A percentile compares a stretch with the other conserved stretches of the same genome.
These are phyloP conservation scores for Campaea margaritaria DNA, from an alignment of 2,888 invertebrate species.

Conservation along the genomic window DNA sequence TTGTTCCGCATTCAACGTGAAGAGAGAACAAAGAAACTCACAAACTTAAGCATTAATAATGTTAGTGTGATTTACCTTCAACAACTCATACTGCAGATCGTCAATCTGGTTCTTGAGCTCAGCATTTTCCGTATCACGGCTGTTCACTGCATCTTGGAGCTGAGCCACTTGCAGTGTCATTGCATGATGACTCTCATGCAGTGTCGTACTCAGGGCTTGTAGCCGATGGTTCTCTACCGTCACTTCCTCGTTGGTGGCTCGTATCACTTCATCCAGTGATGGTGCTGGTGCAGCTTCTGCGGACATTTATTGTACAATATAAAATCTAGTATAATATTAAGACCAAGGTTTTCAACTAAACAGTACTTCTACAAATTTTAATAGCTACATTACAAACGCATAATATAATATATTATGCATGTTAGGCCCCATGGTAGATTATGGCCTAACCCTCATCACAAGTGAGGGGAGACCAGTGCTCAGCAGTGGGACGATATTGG, in stretches of 20 bases:
- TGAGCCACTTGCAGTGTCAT: constrained; percentile 96
- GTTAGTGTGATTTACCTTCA: constrained; percentile 84
- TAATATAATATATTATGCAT: too few species aligned
- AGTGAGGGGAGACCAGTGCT: too few species aligned
- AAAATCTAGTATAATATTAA: too few species aligned
- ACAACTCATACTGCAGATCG: constrained; percentile 96
- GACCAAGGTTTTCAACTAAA: too few species aligned
- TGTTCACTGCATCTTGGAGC: constrained; percentile 93
- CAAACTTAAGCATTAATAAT: too few species aligned
- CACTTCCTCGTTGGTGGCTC: constrained; percentile 94
- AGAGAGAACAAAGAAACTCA: too few species aligned
- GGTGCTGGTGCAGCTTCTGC: constrained; percentile 87
- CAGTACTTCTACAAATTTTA: too few species aligned
- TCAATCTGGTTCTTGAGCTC: constrained; percentile 98
- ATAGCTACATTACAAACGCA: too few species aligned
- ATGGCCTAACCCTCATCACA: too few species aligned
- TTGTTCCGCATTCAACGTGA: too few species aligned
- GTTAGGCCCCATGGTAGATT: too few species aligned
- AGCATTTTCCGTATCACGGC: constrained; percentile 97
- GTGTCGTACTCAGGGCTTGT: constrained; percentile 94
- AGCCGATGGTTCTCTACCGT: constrained; percentile 96
- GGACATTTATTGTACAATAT: not conserved
- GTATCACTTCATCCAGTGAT: constrained; percentile 92
- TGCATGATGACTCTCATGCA: constrained; percentile 97
- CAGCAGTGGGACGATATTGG: too few species aligned